A percentile compares a stretch with the other conserved stretches of the same genome.
Evolutionary conservation across 2,113 vertebrate species (phyloP).

Genomic region (Centrocercus urophasianus): DNA sequence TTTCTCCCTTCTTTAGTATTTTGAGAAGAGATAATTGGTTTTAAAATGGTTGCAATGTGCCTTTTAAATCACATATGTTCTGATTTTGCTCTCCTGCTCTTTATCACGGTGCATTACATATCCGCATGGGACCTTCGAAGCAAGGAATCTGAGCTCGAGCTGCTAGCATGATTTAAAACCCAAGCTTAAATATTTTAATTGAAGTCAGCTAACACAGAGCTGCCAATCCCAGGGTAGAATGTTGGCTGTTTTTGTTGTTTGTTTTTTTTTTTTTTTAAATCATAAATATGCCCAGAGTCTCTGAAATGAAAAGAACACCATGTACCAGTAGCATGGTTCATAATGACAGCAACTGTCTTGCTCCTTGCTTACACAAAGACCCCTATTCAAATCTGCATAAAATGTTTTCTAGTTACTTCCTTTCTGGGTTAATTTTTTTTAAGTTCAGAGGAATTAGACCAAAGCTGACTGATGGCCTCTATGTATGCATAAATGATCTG

Average conservation of each 20-base stretch:
- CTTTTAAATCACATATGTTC: slow-evolving; percentile 25
- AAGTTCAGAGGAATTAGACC: background rate
- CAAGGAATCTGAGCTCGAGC: background rate
- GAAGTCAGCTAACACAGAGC: background rate
- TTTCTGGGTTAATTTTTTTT: background rate
- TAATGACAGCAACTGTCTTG: background rate
- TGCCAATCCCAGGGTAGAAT: background rate
- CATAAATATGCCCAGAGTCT: background rate
- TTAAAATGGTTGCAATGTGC: background rate
- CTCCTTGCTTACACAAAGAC: background rate
- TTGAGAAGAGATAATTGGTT: slow-evolving; percentile 13
- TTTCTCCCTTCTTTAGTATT: slow-evolving; percentile 2
- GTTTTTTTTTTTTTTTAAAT: background rate
- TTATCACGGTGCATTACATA: background rate
- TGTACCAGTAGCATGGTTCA: background rate
- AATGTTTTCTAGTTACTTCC: background rate
- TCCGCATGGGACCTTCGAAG: background rate
- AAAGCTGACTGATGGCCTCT: background rate
- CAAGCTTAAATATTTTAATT: slow-evolving; percentile 9
- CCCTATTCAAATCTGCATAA: background rate
- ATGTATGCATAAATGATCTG: background rate
- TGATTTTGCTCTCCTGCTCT: slow-evolving; percentile 41
- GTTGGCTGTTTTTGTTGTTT: background rate
- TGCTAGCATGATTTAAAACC: background rate
- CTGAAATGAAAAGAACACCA: background rate